Conservation (phyloP, 1,140 invertebrate genomes). For the Eubasilissa regina region DNA sequence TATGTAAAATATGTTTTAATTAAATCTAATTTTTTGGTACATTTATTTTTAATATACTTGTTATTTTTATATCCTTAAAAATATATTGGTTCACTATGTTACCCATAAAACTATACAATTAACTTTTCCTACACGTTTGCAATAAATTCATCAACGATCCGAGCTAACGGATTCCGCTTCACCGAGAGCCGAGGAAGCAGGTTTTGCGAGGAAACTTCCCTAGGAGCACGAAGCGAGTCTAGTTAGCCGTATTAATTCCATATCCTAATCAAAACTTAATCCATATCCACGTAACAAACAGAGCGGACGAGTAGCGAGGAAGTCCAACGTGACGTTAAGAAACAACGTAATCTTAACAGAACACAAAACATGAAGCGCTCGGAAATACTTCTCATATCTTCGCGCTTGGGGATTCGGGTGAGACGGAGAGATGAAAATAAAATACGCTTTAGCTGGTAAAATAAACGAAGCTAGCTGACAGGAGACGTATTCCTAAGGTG, state of each 20-base stretch:
- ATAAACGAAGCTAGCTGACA: neutral
- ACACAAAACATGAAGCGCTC: neutral
- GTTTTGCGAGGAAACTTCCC: slow-evolving; percentile 6
- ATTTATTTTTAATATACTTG: too few relatives aligned
- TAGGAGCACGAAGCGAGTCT: slow-evolving; percentile 19
- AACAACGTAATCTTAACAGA: slow-evolving; percentile 5
- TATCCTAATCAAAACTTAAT: slow-evolving; percentile 49
- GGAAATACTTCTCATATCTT: neutral
- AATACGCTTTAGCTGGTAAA: neutral
- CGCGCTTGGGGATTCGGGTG: neutral
- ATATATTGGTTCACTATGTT: too few relatives aligned
- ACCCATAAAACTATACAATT: too few relatives aligned
- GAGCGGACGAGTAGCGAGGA: neutral
- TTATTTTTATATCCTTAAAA: too few relatives aligned
- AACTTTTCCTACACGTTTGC: neutral
- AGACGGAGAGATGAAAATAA: neutral
- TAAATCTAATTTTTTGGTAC: too few relatives aligned
- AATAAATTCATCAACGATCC: slow-evolving; percentile 16
- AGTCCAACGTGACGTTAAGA: neutral
- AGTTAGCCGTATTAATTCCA: slow-evolving; percentile 42
- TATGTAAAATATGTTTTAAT: too few relatives aligned
- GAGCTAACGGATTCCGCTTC: neutral
- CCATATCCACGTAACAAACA: slow-evolving; percentile 39
- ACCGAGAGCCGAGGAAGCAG: too few relatives aligned
- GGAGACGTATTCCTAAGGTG: slow-evolving; percentile 11